These are phyloP conservation scores for Steatocranus sp. DNA, from an alignment of 2,797 vertebrate species.

Conservation along the genomic window DNA sequence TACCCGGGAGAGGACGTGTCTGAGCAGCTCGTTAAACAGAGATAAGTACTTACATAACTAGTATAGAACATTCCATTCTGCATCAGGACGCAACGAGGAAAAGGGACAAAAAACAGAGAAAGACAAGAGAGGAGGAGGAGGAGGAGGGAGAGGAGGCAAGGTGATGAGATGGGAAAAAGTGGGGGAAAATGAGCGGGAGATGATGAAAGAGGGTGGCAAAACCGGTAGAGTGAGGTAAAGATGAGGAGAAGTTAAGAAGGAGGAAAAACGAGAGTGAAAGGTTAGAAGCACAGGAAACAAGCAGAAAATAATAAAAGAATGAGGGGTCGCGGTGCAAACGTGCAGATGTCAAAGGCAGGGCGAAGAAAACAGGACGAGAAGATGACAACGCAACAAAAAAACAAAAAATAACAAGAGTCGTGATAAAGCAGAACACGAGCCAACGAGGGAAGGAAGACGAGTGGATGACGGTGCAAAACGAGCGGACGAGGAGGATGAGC, in stretches of 20 bases:
- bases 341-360: conserved; percentile 25
- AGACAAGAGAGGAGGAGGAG: background rate
- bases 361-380: conserved; percentile 33
- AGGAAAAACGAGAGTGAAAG: background rate
- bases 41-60: conserved; percentile 88
- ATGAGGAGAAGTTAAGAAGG: background rate
- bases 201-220: conserved; percentile 8
- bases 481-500: background rate
- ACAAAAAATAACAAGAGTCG: background rate
- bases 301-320: background rate
- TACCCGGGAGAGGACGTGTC: conserved; percentile 1
- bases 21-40: conserved; percentile 30
- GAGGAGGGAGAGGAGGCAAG: background rate
- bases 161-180: background rate
- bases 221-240: background rate
- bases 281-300: background rate
- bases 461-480: conserved; percentile 56
- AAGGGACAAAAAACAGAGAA: conserved; percentile 28
- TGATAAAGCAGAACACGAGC: background rate
- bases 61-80: conserved; percentile 92
- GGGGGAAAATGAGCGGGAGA: background rate
- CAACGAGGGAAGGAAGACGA: conserved; percentile 44
- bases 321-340: background rate
- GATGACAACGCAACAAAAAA: conserved; percentile 23
- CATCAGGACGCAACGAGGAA: conserved; percentile 67